Evolutionary conservation across 1,140 invertebrate species (phyloP), one percentile per base, ranked within the genome.

Genomic region (Gonioctena quinquepunctata): DNA sequence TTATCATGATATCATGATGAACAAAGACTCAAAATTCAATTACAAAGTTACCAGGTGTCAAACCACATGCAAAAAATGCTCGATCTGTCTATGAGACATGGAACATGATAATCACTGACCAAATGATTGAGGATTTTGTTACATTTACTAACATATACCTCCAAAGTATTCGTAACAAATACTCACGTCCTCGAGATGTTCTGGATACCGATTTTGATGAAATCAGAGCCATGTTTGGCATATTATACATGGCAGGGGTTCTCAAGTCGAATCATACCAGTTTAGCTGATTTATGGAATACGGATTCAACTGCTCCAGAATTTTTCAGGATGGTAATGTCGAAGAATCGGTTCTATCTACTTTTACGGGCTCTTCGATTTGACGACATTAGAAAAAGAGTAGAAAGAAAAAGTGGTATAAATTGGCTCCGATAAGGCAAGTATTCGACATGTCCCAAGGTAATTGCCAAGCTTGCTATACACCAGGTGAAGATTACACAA

Each of bases 201-300:
- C 33, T 48, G 60, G 21, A 62, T 62, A 62, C 60, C 21, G 60
- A 62, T 62, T 25, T 62, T 26, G 25, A 62, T 42, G 16, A 62
- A 62, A 62, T 52, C 50, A 52, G 19, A 52, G 16, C 16, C 50
- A 52, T 52, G 16, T 61, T 88, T 75, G 86, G 85, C 28, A 80
- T 87, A 68, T 73, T 86, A 48, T 87, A 87, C 74, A 77, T 85
- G 49, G 80, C 82, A 70, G 84, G 86, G 2, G 80, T 86, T 71
- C 79, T 83, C 73, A 82, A 85, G 64, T 78, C 83, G n/a, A n/a
- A n/a, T n/a, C n/a, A n/a, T 80, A 80, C 83, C 60, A 84, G 85
- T 75, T 77, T 81, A 13, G 77, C 76, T 68, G 85, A 87, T 72
- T 78, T 87, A 66, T 59, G 23, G 56, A 21, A 59, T 13, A 23